Evolutionary conservation across 2,888 invertebrate species (phyloP), one percentile per base, ranked within the genome.

Genomic region (Macrophya annulata): DNA sequence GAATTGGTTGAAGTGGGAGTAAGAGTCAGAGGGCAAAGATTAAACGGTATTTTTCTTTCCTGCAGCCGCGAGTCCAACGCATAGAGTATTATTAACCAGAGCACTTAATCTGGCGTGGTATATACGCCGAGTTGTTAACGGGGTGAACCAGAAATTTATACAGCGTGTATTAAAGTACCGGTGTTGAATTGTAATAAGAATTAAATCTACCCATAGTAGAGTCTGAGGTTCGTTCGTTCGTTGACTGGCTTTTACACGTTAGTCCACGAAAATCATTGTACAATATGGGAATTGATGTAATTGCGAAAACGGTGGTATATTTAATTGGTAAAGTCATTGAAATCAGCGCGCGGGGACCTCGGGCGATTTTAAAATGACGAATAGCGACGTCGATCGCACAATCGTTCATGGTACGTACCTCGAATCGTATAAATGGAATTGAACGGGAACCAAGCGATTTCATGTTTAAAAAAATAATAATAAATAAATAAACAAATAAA

Each of bases 291-390:
- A 62, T 51, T 81, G 81, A 81, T 81, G 81, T 81, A 81, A 81
- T 62, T 59, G 81, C 81, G 43, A 51, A 81, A 59, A 62, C 62
- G 62, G n/a, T 62, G 62, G 59, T 62, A 62, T 81, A 43, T 81
- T 81, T 81, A 81, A 81, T 81, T 81, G 81, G 81, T 81, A 81
- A 55, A 81, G 81, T 81, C 81, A 81, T 81, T 81, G 81, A 81
- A 81, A 62, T 62, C 21, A 62, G 21, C 43, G 43, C 21, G 31
- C 59, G 62, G 59, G 81, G 37, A 81, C 62, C 81, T 59, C 81
- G 81, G 81, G 62, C 81, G 43, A 81, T 81, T 81, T 62, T 81
- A 6, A 81, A 43, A 81, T 81, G 43, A 62, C 81, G 81, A 77
- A 77, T 68, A 68, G 74, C 74, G 43, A 74, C 74, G 45, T 74